These are phyloP conservation scores for Hipparchia sbordonii DNA, from an alignment of 2,888 invertebrate species.

Conservation along the genomic window DNA sequence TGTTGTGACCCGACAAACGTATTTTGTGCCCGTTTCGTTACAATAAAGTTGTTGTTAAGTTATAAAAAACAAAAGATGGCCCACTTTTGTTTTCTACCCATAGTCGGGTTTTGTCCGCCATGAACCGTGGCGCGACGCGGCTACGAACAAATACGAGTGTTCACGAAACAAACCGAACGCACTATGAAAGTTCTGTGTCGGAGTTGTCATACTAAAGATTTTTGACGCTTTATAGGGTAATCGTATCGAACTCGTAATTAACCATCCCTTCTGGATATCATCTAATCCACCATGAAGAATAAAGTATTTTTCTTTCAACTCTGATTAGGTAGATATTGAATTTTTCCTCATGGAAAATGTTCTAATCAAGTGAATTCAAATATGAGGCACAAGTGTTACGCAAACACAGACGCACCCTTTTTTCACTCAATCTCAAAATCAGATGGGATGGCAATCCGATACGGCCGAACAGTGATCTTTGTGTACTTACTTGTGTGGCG, in stretches of 20 bases:
- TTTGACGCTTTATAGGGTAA: constrained; percentile 36
- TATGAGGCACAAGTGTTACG: no score
- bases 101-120: constrained; percentile 34
- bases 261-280: background rate
- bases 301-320: no score
- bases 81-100: constrained; percentile 47
- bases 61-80: constrained; percentile 40
- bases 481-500: no score
- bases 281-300: background rate
- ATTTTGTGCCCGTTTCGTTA: constrained; percentile 7
- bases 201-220: constrained; percentile 48
- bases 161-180: constrained; percentile 45
- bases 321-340: no score
- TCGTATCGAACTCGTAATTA: constrained; percentile 16
- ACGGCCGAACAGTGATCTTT: no score
- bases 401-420: no score
- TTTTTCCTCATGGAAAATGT: no score
- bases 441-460: no score
- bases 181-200: constrained; percentile 57
- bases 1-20: background rate
- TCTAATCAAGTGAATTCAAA: no score
- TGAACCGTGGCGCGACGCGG: constrained; percentile 41
- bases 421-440: no score
- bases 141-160: constrained; percentile 41
- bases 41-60: constrained; percentile 16